Percentiles rank a stretch among this genome's conserved stretches.
Evolutionary conservation across 2,888 invertebrate species (phyloP).

Genomic region (Luffia ferchaultella): DNA sequence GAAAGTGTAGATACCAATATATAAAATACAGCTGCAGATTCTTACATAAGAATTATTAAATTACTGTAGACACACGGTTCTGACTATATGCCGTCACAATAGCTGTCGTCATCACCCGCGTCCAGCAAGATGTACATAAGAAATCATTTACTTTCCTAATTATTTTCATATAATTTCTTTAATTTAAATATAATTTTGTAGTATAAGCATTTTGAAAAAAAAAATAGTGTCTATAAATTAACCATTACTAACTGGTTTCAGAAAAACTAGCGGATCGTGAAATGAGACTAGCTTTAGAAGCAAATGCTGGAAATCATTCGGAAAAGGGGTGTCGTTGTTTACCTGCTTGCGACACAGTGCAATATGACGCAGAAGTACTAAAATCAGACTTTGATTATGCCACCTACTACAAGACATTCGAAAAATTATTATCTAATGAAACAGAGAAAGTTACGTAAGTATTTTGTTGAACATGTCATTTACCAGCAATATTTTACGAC

Average conservation of each 20-base stretch:
- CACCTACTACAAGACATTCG: background rate
- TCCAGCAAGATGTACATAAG: no score
- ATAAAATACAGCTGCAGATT: background rate
- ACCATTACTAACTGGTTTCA: background rate
- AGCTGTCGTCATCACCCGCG: no score
- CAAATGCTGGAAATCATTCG: conserved; percentile 1
- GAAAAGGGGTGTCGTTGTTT: conserved; percentile 39
- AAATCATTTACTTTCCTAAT: no score
- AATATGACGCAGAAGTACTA: conserved; percentile 70
- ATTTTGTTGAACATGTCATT: background rate
- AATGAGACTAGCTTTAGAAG: background rate
- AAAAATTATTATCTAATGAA: background rate
- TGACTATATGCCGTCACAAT: no score
- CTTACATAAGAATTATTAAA: no score
- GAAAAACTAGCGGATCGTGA: conserved; percentile 2
- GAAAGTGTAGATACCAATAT: background rate
- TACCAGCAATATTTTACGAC: background rate
- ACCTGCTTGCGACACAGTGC: conserved; percentile 67
- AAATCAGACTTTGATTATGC: conserved; percentile 63
- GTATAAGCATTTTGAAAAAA: no score
- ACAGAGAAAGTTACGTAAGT: background rate
- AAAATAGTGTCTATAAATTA: no score
- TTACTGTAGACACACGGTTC: no score
- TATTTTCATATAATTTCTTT: no score
- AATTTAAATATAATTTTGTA: background rate